These are phyloP conservation scores for Gallinago solitaria DNA, from an alignment of 2,797 vertebrate genomes.

Conservation along the genomic window DNA sequence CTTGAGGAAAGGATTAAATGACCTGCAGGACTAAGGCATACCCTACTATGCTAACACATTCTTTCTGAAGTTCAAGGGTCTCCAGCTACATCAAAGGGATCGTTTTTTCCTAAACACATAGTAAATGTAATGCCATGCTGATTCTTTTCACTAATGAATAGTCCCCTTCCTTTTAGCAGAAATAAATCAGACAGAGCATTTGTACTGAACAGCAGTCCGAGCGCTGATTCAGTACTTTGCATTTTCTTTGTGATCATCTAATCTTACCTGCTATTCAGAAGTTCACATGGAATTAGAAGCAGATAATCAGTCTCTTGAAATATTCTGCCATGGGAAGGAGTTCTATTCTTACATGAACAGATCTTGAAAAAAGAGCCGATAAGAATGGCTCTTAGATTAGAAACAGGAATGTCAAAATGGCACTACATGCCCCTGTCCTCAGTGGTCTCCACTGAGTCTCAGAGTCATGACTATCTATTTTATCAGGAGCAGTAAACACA, in stretches of 20 bases:
- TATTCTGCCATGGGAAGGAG: background rate
- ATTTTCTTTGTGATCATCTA: constrained; percentile 22
- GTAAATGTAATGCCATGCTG: constrained; percentile 31
- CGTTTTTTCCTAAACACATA: background rate
- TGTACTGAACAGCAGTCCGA: constrained; percentile 23
- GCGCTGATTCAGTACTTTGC: background rate
- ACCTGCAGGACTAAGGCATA: constrained; percentile 24
- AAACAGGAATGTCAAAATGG: background rate
- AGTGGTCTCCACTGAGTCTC: too few species aligned
- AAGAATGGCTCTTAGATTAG: background rate
- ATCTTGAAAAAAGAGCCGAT: background rate
- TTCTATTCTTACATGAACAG: constrained; percentile 1
- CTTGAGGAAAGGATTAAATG: constrained; percentile 54
- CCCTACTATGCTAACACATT: constrained; percentile 14
- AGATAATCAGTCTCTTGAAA: background rate
- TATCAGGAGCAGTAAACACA: background rate
- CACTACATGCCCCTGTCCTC: background rate
- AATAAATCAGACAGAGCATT: constrained; percentile 1
- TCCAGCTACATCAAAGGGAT: constrained; percentile 58
- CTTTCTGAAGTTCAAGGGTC: constrained; percentile 68
- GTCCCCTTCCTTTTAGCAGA: constrained; percentile 1
- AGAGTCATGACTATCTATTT: background rate
- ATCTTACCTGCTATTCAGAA: constrained; percentile 51
- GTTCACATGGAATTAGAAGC: background rate
- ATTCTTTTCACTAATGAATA: constrained; percentile 64